phyloP scores from a whole-genome alignment of 2,113 vertebrate species.

The Xenotilapia leptura region DNA sequence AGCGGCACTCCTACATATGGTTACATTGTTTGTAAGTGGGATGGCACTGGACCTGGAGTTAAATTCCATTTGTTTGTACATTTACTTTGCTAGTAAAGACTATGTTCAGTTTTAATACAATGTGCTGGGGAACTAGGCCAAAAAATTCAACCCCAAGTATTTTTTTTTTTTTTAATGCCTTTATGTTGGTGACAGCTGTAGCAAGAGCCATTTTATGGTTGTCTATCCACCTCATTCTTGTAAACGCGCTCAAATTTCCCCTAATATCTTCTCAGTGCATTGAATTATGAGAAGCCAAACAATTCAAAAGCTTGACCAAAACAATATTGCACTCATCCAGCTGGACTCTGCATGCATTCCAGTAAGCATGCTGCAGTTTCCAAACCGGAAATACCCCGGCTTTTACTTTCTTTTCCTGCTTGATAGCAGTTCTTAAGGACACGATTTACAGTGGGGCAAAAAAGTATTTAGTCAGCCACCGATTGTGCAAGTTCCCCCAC shows the following conservation, averaged over 20 bases:
- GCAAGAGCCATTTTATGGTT: not conserved
- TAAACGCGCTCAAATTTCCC: not conserved
- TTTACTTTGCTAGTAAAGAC: not conserved
- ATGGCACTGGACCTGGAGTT: not conserved
- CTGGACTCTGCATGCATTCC: not conserved
- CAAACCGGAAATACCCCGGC: not conserved
- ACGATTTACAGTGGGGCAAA: too few relatives aligned
- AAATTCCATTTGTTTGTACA: not conserved
- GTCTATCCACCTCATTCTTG: not conserved
- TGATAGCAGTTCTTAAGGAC: not conserved
- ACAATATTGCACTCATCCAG: not conserved
- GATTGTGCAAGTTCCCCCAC: too few relatives aligned
- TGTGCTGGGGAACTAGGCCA: not conserved
- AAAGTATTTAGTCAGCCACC: too few relatives aligned
- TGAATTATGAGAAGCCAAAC: not conserved
- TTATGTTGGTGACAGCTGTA: not conserved
- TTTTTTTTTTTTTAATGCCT: not conserved
- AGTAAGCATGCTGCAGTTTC: not conserved
- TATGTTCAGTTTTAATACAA: not conserved
- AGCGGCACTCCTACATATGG: not conserved
- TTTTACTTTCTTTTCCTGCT: not conserved
- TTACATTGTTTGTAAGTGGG: not conserved
- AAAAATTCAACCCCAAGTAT: not conserved
- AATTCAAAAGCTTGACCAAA: not conserved
- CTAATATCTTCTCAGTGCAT: not conserved